Evolutionary conservation across 2,113 vertebrate species (phyloP), one percentile per base, ranked within the genome.

Genomic region (Probosciger aterrimus): DNA sequence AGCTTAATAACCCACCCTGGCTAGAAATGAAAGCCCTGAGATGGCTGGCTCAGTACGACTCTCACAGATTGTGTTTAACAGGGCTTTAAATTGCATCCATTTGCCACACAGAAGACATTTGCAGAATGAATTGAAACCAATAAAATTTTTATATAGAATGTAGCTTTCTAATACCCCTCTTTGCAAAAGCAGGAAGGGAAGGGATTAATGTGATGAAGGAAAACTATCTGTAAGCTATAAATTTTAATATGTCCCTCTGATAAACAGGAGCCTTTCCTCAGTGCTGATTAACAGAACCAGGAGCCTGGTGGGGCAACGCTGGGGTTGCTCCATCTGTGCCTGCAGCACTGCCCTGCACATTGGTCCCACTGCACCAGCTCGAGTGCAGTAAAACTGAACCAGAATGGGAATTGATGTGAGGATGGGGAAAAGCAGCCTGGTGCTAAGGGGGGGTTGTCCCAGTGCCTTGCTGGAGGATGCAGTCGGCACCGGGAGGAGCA

Each of bases 1-100:
- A 18, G 83, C 47, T 90, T 79, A 93, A 93, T 81, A 83, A 80
- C 78, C 92, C 59, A 33, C 19, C 53, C 92, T 93, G 93, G 91
- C 94, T 95, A 20, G 86, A 88, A 95, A 87, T 75, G 93, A 78
- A 35, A 86, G 95, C 82, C 74, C 88, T 55, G 87, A 68, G 88
- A 91, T 82, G 93, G 75, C 92, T 95, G 94, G 92, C 94, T 97
- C 95, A 69, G 74, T 93, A 41, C 50, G 50, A 43, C 83, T 96
- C 95, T 55, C 94, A 57, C 94, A 95, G 95, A 93, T 93, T 86
- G 92, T 94, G 96, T 92, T 97, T 95, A 95, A 97, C 97, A 92
- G 96, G 97, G 96, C 97, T 97, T 97, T 97, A 97, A 97, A 98
- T 97, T 97, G 96, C 96, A 95, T 97, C 96, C 93, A 90, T 97